A percentile compares a stretch with the other conserved stretches of the same genome.
Evolutionary conservation across 1,140 invertebrate genomes (phyloP).

Genomic region (Trinorchestia longiramus): DNA sequence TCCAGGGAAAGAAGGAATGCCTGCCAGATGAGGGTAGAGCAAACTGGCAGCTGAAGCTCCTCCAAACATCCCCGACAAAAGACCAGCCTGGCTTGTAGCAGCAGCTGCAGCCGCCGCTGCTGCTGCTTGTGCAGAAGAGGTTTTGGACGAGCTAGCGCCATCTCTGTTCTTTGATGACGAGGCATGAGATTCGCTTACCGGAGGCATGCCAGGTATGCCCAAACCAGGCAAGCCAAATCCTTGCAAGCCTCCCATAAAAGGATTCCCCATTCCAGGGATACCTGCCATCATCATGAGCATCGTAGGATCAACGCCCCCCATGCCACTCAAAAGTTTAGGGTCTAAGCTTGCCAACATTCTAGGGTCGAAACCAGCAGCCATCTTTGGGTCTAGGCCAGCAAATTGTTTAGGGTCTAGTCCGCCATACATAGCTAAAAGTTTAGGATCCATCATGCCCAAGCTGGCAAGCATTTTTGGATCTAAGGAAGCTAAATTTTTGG

Average conservation of each 20-base stretch:
- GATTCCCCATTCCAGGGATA: constrained; percentile 65
- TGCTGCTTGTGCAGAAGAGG: constrained; percentile 47
- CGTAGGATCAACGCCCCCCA: constrained; percentile 64
- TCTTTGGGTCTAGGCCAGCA: constrained; percentile 64
- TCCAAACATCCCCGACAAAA: constrained; percentile 64
- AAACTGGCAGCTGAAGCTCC: constrained; percentile 61
- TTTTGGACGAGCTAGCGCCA: constrained; percentile 55
- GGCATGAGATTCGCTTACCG: constrained; percentile 47
- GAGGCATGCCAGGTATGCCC: constrained; percentile 18
- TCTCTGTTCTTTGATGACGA: constrained; percentile 64
- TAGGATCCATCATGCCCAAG: constrained; percentile 65
- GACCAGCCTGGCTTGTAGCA: constrained; percentile 55
- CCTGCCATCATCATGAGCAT: constrained; percentile 67
- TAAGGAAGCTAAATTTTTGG: constrained; percentile 63
- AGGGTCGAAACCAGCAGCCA: constrained; percentile 64
- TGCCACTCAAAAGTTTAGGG: constrained; percentile 66
- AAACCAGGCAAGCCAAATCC: constrained; percentile 63
- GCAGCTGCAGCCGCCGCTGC: constrained; percentile 14
- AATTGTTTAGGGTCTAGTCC: constrained; percentile 59
- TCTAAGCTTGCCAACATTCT: constrained; percentile 64
- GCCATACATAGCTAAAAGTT: constrained; percentile 61
- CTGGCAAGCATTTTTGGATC: constrained; percentile 61
- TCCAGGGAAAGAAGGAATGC: constrained; percentile 61
- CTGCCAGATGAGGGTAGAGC: constrained; percentile 66
- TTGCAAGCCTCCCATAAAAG: constrained; percentile 63